Percentiles rank a stretch among this genome's conserved stretches.
Conservation (phyloP, 2,113 vertebrate species). For the Scartelaos histophorus region DNA sequence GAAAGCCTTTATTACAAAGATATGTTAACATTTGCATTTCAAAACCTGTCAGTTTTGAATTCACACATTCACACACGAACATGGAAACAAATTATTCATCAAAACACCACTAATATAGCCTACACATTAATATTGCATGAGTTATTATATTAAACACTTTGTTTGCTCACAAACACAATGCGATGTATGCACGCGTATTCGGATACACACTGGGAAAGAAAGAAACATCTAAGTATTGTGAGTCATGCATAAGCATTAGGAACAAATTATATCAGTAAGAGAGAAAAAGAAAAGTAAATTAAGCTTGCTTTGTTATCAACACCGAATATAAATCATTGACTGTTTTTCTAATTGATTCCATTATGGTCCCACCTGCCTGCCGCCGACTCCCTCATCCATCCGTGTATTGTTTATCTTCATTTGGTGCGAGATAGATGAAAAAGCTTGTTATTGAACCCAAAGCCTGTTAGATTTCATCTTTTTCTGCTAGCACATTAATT, state of each 20-base stretch:
- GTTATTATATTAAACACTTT: conserved; percentile 33
- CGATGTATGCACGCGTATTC: background rate
- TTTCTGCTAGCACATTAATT: conserved; percentile 52
- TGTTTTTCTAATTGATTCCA: conserved; percentile 72
- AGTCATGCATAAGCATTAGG: conserved; percentile 54
- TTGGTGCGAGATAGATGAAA: conserved; percentile 54
- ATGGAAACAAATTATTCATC: conserved; percentile 14
- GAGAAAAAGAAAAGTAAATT: conserved; percentile 46
- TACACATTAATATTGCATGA: conserved; percentile 37
- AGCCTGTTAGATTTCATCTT: conserved; percentile 39
- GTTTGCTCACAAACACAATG: conserved; percentile 4
- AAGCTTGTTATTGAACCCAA: conserved; percentile 46
- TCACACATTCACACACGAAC: conserved; percentile 4
- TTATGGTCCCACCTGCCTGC: conserved; percentile 63
- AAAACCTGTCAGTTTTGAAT: conserved; percentile 9
- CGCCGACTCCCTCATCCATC: conserved; percentile 55
- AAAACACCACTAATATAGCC: conserved; percentile 3
- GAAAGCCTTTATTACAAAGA: conserved; percentile 35
- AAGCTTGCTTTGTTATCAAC: conserved; percentile 55
- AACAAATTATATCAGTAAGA: conserved; percentile 51
- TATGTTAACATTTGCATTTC: conserved; percentile 15
- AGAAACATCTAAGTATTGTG: conserved; percentile 10
- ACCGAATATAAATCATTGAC: conserved; percentile 64
- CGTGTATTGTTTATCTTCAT: conserved; percentile 66
- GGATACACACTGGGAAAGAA: background rate